phyloP scores from a whole-genome alignment of 2,797 vertebrate species.

The Pangasius sanitwongsei region DNA sequence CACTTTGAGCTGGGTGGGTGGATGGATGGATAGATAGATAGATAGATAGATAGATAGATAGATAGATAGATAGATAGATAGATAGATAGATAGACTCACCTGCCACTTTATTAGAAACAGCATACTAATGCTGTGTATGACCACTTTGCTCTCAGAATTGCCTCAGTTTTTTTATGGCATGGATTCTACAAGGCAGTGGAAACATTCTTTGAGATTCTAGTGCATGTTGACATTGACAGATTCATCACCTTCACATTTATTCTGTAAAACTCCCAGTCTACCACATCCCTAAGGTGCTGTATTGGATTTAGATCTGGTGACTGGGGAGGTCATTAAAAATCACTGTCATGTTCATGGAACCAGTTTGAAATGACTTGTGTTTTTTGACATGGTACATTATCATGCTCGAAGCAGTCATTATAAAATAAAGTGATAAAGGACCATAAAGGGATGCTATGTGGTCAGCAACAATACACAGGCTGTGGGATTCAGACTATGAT shows the following conservation, averaged over 20 bases:
- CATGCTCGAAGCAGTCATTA: neutral
- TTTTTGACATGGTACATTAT: neutral
- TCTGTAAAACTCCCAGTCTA: neutral
- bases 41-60: neutral
- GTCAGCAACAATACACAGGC: neutral
- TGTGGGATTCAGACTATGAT: neutral
- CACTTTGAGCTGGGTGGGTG: neutral
- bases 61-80: neutral
- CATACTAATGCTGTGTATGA: neutral
- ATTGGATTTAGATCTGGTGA: neutral
- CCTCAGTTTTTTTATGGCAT: neutral
- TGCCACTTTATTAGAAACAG: neutral
- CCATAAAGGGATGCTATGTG: neutral
- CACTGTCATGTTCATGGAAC: neutral
- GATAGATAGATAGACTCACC: neutral
- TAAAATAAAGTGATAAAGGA: neutral
- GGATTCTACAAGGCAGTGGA: neutral
- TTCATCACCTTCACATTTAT: neutral
- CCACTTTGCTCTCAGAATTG: neutral
- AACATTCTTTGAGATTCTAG: neutral
- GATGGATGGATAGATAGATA: neutral
- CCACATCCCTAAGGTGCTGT: neutral
- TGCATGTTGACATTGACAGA: neutral
- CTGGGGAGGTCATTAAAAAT: neutral
- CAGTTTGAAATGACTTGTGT: neutral